phyloP scores from a whole-genome alignment of 2,888 invertebrate genomes.

The Himalopsyche tibetana region DNA sequence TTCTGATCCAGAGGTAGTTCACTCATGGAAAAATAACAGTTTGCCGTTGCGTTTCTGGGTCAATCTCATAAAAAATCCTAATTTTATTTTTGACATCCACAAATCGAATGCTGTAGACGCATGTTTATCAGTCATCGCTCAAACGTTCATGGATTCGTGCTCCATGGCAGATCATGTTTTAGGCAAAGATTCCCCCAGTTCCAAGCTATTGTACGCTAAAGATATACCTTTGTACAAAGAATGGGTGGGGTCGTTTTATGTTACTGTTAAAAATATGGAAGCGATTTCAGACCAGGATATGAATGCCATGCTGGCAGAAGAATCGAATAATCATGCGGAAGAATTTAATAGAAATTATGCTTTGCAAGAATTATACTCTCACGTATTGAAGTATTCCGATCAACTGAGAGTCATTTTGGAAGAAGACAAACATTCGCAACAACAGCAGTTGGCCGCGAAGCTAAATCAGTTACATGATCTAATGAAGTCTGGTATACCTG shows the following conservation, averaged over 20 bases:
- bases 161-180: constrained; percentile 98
- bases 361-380: constrained; percentile 95
- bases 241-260: constrained; percentile 98
- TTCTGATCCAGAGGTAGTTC: constrained; percentile 98
- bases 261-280: constrained; percentile 96
- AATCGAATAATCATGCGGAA: constrained; percentile 95
- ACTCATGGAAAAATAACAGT: constrained; percentile 99
- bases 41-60: constrained; percentile 98
- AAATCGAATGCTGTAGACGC: constrained; percentile 99
- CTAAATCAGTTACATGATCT: constrained; percentile 97
- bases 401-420: constrained; percentile 96
- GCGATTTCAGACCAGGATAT: constrained; percentile 99
- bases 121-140: constrained; percentile 98
- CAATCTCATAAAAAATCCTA: constrained; percentile 99
- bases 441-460: constrained; percentile 96
- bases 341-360: constrained; percentile 99
- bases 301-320: constrained; percentile 99
- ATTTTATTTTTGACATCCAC: constrained; percentile 99
- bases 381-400: constrained; percentile 98
- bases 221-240: constrained; percentile 99
- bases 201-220: constrained; percentile 98
- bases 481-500: constrained; percentile 91
- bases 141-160: constrained; percentile 99
- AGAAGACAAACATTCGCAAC: constrained; percentile 98
- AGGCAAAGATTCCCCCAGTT: constrained; percentile 99